These are phyloP conservation scores for Amaurobius ferox DNA, from an alignment of 2,888 invertebrate species.

Conservation along the genomic window DNA sequence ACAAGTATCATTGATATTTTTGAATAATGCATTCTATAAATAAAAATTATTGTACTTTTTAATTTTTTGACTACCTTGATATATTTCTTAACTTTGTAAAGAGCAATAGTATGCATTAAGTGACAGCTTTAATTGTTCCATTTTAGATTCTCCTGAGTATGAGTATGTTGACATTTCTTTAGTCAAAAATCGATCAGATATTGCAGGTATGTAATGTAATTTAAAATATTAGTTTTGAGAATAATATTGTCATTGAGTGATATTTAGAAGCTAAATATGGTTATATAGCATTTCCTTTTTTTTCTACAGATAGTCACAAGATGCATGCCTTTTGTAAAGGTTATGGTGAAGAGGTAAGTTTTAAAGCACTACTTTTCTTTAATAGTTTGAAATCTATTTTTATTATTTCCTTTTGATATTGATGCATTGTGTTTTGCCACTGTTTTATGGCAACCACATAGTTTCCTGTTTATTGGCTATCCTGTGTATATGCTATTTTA, in stretches of 20 bases:
- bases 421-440: neutral
- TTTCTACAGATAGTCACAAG: conserved; percentile 41
- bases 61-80: too few relatives aligned
- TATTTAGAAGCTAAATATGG: too few relatives aligned
- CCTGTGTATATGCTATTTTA: neutral
- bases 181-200: conserved; percentile 43
- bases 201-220: conserved; percentile 31
- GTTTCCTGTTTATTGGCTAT: neutral
- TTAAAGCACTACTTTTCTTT: neutral
- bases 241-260: too few relatives aligned
- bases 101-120: too few relatives aligned
- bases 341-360: conserved; percentile 51
- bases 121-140: too few relatives aligned
- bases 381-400: neutral
- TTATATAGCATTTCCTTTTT: neutral
- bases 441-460: neutral
- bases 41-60: too few relatives aligned
- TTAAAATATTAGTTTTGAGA: neutral
- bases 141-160: conserved; percentile 45
- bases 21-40: too few relatives aligned
- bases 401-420: neutral
- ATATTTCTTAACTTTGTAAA: too few relatives aligned
- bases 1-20: too few relatives aligned
- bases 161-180: conserved; percentile 39
- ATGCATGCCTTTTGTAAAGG: conserved; percentile 46